Percentiles rank a stretch among this genome's conserved stretches.
Conservation (phyloP, 1,140 invertebrate genomes). For the Argopecten irradians region DNA sequence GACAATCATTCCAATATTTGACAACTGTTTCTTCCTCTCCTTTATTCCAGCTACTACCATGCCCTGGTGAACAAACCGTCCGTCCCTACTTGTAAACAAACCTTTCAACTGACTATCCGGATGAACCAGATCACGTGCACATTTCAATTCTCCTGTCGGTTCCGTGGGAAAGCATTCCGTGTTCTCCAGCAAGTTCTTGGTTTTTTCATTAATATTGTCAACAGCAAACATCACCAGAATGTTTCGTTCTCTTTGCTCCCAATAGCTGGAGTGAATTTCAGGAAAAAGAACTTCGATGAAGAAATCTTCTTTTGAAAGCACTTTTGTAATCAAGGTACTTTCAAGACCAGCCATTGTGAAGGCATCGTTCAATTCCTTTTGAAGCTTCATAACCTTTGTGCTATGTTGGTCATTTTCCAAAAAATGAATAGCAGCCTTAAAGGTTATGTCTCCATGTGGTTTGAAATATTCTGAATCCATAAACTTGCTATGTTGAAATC, state of each 20-base stretch:
- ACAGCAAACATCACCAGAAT: slow-evolving; percentile 29
- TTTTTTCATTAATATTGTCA: background rate
- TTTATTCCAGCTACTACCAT: slow-evolving; percentile 24
- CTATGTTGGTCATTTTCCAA: background rate
- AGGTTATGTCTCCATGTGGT: background rate
- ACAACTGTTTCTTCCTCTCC: slow-evolving; percentile 26
- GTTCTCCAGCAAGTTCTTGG: background rate
- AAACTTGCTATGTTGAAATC: slow-evolving; percentile 40
- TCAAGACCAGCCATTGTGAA: slow-evolving; percentile 24
- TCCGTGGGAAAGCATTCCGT: slow-evolving; percentile 46
- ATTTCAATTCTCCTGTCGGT: slow-evolving; percentile 26
- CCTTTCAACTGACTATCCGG: slow-evolving; percentile 16
- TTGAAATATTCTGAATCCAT: slow-evolving; percentile 34
- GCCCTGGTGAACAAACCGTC: background rate
- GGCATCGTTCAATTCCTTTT: slow-evolving; percentile 26
- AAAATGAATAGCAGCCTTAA: background rate
- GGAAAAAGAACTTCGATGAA: slow-evolving; percentile 49
- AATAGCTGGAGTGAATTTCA: slow-evolving; percentile 29
- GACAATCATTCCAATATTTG: slow-evolving; percentile 49
- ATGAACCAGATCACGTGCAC: slow-evolving; percentile 45
- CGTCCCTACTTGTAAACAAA: slow-evolving; percentile 30
- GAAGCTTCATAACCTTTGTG: slow-evolving; percentile 30
- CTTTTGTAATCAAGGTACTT: slow-evolving; percentile 31
- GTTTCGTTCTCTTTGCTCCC: background rate
- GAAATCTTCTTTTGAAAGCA: slow-evolving; percentile 40